A percentile compares a stretch with the other conserved stretches of the same genome.
phyloP scores from a whole-genome alignment of 2,888 invertebrate genomes.

The Nymphalis polychloros region DNA sequence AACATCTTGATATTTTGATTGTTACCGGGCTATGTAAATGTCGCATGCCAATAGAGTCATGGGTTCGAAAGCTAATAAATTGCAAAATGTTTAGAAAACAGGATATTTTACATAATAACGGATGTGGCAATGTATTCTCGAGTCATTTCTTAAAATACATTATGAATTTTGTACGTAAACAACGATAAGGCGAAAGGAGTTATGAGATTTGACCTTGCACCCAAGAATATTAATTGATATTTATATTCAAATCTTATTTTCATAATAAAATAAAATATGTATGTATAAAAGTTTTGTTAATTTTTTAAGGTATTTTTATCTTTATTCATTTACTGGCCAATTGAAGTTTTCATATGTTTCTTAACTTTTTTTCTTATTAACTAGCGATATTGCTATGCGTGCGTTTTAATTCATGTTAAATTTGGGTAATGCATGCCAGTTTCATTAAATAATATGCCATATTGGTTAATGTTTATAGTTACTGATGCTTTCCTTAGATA shows the following conservation, averaged over 20 bases:
- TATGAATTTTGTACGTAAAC: conserved; percentile 29
- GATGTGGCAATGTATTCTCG: conserved; percentile 45
- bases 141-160: conserved; percentile 40
- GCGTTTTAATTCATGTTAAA: too few species aligned
- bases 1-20: conserved; percentile 21
- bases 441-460: too few species aligned
- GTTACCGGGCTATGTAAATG: conserved; percentile 67
- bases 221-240: conserved; percentile 22
- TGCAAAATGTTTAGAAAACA: conserved; percentile 71
- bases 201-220: conserved; percentile 43
- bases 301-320: too few species aligned
- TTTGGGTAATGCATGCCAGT: too few species aligned
- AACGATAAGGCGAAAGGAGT: conserved; percentile 41
- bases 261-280: too few species aligned
- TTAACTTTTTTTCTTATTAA: too few species aligned
- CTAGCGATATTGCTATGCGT: too few species aligned
- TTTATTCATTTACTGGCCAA: too few species aligned
- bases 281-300: too few species aligned
- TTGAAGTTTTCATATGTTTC: too few species aligned
- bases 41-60: conserved; percentile 76
- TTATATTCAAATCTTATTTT: background rate
- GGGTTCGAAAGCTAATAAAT: conserved; percentile 68
- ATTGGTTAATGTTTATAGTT: too few species aligned
- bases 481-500: too few species aligned
- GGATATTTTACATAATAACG: conserved; percentile 64